Evolutionary conservation across 1,140 invertebrate genomes (phyloP).

Genomic region (roundworm (Caenorhabditis elegans)): WBcel235 BX284605.5:2304501-2305000

Average conservation of each 20-base stretch:
- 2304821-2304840: not conserved
- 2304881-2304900: not conserved
- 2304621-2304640: not conserved
- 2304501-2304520: too few species aligned
- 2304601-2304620: not conserved
- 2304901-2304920: not conserved
- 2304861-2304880: not conserved
- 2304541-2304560: not conserved
- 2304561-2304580: not conserved
- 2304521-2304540: too few species aligned
- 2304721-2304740: not conserved
- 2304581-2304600: not conserved
- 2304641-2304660: too few species aligned
- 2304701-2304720: not conserved
- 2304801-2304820: too few species aligned
- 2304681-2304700: not conserved
- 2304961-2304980: too few species aligned
- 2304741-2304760: not conserved
- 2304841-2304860: not conserved
- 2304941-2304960: too few species aligned
- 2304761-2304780: slow-evolving; percentile 5
- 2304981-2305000: too few species aligned
- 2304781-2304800: slow-evolving; percentile 2
- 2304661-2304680: not conserved
- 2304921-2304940: too few species aligned